Conservation (phyloP, 2,888 invertebrate genomes). For the Stegana nigrithorax region DNA sequence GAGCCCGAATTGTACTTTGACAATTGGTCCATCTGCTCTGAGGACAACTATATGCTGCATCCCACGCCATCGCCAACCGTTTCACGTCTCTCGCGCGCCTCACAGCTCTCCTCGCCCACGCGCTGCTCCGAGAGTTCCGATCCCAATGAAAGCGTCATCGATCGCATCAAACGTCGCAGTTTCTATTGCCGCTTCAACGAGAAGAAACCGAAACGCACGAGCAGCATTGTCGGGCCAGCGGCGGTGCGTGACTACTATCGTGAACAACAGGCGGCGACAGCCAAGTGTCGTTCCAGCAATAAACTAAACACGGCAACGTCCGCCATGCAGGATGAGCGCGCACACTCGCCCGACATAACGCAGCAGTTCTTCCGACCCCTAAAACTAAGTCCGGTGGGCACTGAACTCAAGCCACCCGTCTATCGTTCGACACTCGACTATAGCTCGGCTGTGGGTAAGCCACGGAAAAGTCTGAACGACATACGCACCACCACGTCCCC, state of each 20-base stretch:
- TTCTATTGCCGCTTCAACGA: conserved; percentile 91
- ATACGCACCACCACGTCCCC: conserved; percentile 60
- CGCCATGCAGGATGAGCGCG: conserved; percentile 44
- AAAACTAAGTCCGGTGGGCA: conserved; percentile 64
- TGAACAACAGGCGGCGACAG: conserved; percentile 55
- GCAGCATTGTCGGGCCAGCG: conserved; percentile 74
- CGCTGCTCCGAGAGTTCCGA: conserved; percentile 66
- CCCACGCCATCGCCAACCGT: conserved; percentile 65
- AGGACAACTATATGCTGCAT: conserved; percentile 67
- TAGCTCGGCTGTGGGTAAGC: conserved; percentile 43
- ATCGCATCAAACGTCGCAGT: conserved; percentile 88
- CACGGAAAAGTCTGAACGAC: conserved; percentile 64
- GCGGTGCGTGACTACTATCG: conserved; percentile 73
- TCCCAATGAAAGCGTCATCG: conserved; percentile 80
- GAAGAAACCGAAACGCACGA: conserved; percentile 78
- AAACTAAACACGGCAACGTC: conserved; percentile 52
- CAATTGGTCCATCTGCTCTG: conserved; percentile 77
- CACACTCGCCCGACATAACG: conserved; percentile 63
- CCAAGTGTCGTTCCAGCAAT: conserved; percentile 51
- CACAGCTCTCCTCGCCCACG: conserved; percentile 67
- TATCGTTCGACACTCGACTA: conserved; percentile 59
- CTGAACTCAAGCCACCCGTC: conserved; percentile 64
- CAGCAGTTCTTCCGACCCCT: conserved; percentile 65
- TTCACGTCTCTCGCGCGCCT: conserved; percentile 68
- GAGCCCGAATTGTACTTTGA: conserved; percentile 73